Evolutionary conservation across 2,113 vertebrate genomes (phyloP).

Genomic region (Gallinago undulata): DNA sequence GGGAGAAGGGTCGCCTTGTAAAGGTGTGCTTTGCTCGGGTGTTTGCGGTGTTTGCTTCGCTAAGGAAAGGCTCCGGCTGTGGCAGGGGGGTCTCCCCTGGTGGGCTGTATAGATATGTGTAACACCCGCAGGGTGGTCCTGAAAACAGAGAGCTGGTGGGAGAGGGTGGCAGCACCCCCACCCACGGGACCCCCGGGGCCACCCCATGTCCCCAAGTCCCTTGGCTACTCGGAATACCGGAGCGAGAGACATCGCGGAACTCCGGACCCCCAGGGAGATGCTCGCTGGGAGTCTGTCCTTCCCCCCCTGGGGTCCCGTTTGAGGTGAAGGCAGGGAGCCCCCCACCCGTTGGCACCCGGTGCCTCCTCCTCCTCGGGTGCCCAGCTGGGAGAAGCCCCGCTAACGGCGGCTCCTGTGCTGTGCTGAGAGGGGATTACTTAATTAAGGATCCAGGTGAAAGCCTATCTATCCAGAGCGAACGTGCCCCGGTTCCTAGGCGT

Average conservation of each 20-base stretch:
- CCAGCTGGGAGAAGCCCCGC: neutral
- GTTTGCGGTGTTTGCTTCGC: neutral
- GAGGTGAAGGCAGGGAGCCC: neutral
- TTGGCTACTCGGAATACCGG: neutral
- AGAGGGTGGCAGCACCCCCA: neutral
- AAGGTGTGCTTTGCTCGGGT: neutral
- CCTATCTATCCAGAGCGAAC: conserved; percentile 52
- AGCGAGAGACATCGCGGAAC: accelerated
- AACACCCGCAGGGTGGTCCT: accelerated
- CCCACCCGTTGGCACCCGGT: neutral
- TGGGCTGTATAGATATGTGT: accelerated
- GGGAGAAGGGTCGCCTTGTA: neutral
- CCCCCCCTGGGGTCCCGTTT: accelerated
- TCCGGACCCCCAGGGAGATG: neutral
- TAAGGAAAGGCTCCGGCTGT: neutral
- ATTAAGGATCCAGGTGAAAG: conserved; percentile 73
- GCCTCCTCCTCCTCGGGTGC: neutral
- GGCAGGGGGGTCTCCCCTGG: neutral
- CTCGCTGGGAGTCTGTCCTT: neutral
- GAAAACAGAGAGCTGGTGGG: neutral
- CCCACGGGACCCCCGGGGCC: accelerated
- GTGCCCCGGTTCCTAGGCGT: conserved; percentile 65
- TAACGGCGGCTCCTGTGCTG: conserved; percentile 25
- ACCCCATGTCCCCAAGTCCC: neutral
- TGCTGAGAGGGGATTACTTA: conserved; percentile 59